Evolutionary conservation across 2,888 invertebrate genomes (phyloP).

Genomic region (Protonemura montana): DNA sequence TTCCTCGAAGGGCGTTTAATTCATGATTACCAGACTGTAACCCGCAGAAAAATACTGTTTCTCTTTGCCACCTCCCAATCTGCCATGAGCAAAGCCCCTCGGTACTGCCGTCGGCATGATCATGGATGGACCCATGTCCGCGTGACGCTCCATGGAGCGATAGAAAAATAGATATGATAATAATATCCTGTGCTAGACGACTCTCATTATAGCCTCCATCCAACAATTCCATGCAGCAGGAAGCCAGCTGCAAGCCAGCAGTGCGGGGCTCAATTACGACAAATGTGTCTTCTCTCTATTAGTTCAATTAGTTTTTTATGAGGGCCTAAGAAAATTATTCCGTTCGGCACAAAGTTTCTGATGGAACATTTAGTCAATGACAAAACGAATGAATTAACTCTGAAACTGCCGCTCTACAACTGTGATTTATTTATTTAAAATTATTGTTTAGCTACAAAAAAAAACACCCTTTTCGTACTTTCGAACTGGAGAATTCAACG

Average conservation of each 20-base stretch:
- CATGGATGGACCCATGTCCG: not conserved
- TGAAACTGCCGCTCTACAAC: not conserved
- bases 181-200: not conserved
- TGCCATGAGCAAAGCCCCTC: not conserved
- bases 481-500: too few relatives aligned
- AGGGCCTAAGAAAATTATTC: not conserved
- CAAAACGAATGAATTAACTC: not conserved
- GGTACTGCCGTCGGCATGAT: not conserved
- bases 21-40: not conserved
- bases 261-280: not conserved
- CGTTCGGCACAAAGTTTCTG: not conserved
- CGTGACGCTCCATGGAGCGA: not conserved
- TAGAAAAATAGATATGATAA: not conserved
- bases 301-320: not conserved
- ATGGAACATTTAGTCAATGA: not conserved
- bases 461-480: not conserved
- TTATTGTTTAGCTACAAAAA: not conserved
- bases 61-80: not conserved
- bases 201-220: not conserved
- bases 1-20: not conserved
- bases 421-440: not conserved
- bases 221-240: not conserved
- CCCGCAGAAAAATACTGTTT: not conserved
- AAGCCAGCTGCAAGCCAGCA: conserved; percentile 4
- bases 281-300: not conserved